These are phyloP conservation scores for Xylophagus ater DNA, from an alignment of 2,888 invertebrate genomes.

Conservation along the genomic window DNA sequence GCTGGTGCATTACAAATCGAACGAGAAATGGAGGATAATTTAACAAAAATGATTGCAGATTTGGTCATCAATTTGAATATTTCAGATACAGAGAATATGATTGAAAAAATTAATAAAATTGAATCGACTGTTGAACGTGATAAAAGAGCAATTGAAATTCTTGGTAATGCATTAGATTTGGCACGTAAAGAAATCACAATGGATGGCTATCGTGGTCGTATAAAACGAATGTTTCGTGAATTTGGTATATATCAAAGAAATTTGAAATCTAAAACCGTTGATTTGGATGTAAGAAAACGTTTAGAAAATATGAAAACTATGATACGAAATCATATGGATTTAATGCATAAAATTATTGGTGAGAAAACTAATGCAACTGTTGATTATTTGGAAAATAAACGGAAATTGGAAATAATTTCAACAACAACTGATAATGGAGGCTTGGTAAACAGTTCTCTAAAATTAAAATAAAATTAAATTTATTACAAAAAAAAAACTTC, in stretches of 20 bases:
- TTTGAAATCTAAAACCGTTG: too few species aligned
- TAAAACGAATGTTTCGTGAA: slow-evolving; percentile 17
- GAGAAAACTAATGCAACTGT: slow-evolving; percentile 29
- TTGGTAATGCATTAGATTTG: slow-evolving; percentile 30
- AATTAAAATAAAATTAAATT: too few species aligned
- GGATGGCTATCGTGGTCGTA: slow-evolving; percentile 21
- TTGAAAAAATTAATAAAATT: slow-evolving; percentile 28
- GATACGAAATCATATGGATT: slow-evolving; percentile 26
- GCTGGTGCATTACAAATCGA: slow-evolving; percentile 33
- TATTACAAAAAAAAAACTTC: neutral
- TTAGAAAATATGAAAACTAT: slow-evolving; percentile 24
- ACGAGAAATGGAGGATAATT: slow-evolving; percentile 29
- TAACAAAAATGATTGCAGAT: slow-evolving; percentile 27
- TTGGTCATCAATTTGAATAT: slow-evolving; percentile 22
- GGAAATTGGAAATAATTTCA: neutral
- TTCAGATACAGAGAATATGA: slow-evolving; percentile 20
- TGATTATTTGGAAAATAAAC: slow-evolving; percentile 23
- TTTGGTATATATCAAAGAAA: slow-evolving; percentile 9
- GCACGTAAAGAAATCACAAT: slow-evolving; percentile 24
- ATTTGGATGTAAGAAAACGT: slow-evolving; percentile 16
- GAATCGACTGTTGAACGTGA: slow-evolving; percentile 31
- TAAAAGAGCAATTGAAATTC: slow-evolving; percentile 28
- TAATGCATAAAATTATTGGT: slow-evolving; percentile 26
- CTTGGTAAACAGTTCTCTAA: neutral
- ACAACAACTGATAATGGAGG: neutral